phyloP scores from a whole-genome alignment of 1,140 invertebrate genomes.

The Cydia fagiglandana region DNA sequence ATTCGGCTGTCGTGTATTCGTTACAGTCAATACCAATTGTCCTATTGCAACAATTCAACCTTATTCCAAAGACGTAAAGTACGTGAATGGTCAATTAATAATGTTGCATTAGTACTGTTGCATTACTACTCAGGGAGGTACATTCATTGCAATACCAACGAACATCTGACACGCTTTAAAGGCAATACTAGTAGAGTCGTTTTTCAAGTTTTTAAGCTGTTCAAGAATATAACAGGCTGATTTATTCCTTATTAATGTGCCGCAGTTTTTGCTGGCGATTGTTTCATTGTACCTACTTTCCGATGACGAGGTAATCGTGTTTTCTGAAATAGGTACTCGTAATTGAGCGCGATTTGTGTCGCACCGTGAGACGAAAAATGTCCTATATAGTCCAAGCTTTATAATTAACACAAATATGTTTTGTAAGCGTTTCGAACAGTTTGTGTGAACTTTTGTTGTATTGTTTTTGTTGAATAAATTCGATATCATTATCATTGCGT shows the following conservation, averaged over 20 bases:
- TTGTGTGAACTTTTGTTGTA: background rate
- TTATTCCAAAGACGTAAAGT: no score
- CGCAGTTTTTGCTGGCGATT: background rate
- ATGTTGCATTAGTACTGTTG: no score
- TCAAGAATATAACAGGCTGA: background rate
- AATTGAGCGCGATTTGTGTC: background rate
- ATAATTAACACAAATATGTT: background rate
- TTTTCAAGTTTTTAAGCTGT: background rate
- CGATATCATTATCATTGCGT: no score
- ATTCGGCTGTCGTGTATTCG: background rate
- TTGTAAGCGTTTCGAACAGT: background rate
- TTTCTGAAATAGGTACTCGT: conserved; percentile 1
- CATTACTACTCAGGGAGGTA: no score
- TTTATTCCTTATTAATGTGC: background rate
- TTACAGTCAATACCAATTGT: background rate
- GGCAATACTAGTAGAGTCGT: background rate
- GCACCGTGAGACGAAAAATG: background rate
- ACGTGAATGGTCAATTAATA: no score
- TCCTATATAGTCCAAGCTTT: background rate
- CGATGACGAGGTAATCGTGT: conserved; percentile 13
- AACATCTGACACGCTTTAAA: background rate
- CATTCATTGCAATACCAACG: no score
- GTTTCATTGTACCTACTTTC: background rate
- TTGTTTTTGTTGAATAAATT: background rate
- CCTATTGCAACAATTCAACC: no score